Evolutionary conservation across 2,113 vertebrate species (phyloP), one percentile per base, ranked within the genome.

Genomic region (Embiotoca jacksoni): DNA sequence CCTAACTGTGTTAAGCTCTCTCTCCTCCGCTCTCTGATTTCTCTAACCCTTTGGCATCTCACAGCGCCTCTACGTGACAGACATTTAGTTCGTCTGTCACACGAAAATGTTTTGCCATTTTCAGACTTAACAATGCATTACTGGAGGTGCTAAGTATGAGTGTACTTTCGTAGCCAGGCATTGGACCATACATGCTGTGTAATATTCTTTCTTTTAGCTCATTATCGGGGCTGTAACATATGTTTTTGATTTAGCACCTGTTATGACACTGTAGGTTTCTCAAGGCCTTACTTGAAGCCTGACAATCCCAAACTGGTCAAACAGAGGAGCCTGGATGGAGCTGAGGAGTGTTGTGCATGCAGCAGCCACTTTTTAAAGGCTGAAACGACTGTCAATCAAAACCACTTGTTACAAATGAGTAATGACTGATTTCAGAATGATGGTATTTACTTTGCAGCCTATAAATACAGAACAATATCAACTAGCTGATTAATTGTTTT

Each of bases 21-120:
- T n/a, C 4, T 35, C 35, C 8, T 3, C 44, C 10, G 8, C 47
- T 53, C 36, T 77, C 10, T 47, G 16, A 4, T 35, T 46, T 30
- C 14, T 52, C 36, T 54, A 11, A 54, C 52, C 75, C 55, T 64
- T 61, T 54, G 10, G 54, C 63, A 14, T 72, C 66, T 67, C 49
- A 10, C 41, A 49, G 74, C 41, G 67, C 33, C 53, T 71, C 59
- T 56, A 60, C 52, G 58, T 70, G 74, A 62, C 32, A 73, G 58
- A 66, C 71, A 75, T 80, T 81, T 75, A 83, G 77, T 78, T 56
- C 39, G 23, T 75, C 55, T 60, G 49, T 84, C 75, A 69, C 58
- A 65, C 50, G 4, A 55, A 85, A 80, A 79, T 59, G 57, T 69
- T 78, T 75, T 76, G 44, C 67, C 71, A 83, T 86, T 81, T 78